Evolutionary conservation across 2,888 invertebrate species (phyloP).

Genomic region (Apomyelois bistriatella): DNA sequence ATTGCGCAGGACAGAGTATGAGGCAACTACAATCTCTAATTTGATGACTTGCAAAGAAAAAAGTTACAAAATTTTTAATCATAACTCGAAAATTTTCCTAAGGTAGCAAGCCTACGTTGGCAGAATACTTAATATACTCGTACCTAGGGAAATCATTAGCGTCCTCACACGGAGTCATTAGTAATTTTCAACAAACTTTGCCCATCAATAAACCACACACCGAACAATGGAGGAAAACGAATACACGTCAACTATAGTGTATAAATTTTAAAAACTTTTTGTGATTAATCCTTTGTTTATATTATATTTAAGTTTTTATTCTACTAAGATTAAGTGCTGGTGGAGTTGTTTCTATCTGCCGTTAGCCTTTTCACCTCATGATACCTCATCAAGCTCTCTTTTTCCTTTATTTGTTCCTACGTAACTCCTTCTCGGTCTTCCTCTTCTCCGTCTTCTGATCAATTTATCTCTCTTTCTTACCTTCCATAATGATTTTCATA

Average conservation of each 20-base stretch:
- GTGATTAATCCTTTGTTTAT: neutral
- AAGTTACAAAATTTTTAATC: neutral
- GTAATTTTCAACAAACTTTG: constrained; percentile 4
- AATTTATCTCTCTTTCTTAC: no score
- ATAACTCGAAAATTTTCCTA: neutral
- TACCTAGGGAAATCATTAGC: constrained; percentile 2
- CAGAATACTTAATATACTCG: neutral
- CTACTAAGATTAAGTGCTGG: no score
- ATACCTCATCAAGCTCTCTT: no score
- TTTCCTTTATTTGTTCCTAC: no score
- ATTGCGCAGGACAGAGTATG: no score
- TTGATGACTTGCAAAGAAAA: neutral
- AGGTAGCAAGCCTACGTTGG: neutral
- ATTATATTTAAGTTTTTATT: neutral
- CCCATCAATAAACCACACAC: constrained; percentile 2
- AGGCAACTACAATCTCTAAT: no score
- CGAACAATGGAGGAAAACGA: neutral
- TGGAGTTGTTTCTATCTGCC: no score
- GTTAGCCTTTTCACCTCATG: no score
- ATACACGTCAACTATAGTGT: neutral
- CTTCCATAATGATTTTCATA: no score
- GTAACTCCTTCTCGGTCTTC: no score
- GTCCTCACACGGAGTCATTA: neutral
- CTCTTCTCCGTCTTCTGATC: no score
- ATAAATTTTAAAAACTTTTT: constrained; percentile 2